Evolutionary conservation across 2,888 invertebrate species (phyloP).

Genomic region (Chymomyza amoena): DNA sequence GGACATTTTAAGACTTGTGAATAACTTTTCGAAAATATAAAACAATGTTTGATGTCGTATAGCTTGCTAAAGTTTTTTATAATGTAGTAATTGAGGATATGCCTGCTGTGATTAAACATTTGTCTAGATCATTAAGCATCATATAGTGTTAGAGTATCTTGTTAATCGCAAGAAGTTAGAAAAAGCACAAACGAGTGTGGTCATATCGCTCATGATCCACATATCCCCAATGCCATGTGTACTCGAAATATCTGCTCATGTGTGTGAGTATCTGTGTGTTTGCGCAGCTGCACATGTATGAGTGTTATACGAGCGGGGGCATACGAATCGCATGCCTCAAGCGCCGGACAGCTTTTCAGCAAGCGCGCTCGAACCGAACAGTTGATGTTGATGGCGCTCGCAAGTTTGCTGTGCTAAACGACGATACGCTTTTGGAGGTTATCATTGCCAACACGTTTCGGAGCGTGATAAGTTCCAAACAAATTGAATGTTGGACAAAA

Average conservation of each 20-base stretch:
- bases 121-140: not conserved
- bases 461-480: not conserved
- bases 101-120: not conserved
- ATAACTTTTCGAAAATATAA: not conserved
- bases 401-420: constrained; percentile 5
- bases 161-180: not conserved
- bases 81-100: not conserved
- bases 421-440: not conserved
- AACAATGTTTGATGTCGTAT: too few relatives aligned
- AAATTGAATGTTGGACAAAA: not conserved
- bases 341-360: constrained; percentile 20
- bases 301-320: constrained; percentile 26
- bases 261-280: constrained; percentile 20
- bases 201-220: not conserved
- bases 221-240: not conserved
- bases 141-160: not conserved
- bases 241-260: not conserved
- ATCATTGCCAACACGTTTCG: not conserved
- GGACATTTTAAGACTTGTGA: constrained; percentile 30
- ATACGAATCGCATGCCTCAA: constrained; percentile 48
- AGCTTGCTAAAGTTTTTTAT: too few relatives aligned
- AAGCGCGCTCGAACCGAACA: constrained; percentile 40
- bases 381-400: constrained; percentile 47
- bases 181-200: not conserved
- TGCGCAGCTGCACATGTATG: constrained; percentile 21